Base-by-base conservation (phyloP, 1,140 invertebrate species). In the Danaus melanippus region DNA sequence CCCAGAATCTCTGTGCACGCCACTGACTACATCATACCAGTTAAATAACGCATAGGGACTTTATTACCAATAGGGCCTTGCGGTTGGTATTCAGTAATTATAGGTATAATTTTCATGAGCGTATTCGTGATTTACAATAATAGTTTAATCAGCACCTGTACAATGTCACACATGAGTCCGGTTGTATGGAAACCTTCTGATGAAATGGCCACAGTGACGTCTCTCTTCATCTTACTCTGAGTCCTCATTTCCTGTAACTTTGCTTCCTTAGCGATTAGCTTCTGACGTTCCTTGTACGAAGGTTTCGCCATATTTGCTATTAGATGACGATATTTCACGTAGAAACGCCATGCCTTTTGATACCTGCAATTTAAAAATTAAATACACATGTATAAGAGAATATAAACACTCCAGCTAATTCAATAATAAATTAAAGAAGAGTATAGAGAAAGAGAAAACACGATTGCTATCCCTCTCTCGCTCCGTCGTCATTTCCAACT, bases 291-390 rank as follows among this genome's bases (percentile, higher is more conserved):
- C 65, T 95, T 94, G 67, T 92, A 94, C 0, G 93, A 93, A 0
- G 97, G 95, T 83, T 98, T 98, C 0, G 96, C 93, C 93, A 98
- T 98, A 71, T 98, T 98, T 4, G 96, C 96, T 17, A 99, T 88
- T 3, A 99, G 84, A 87, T 99, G 97, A 0, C 97, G 92, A 80
- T 96, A 98, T 83, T 99, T 99, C 0, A 98, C 96, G 84, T 98
- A 99, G 82, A 97, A 94, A 15, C 95, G 87, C 96, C 96, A 98
- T 0, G 95, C 95, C 88, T 97, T 97, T 84, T 99, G 97, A 80
- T 99, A 98, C 71, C 94, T 95, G 61, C 59, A 56, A 60, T 55
- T 8, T 10, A 15, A 53, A 17, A 12, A 54, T 32, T 15, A 15
- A 15, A 15, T 3, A 15, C 1, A 15, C 15, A 15, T 15, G 15